Conservation (phyloP, 2,113 vertebrate species). For the Macrotus californicus region DNA sequence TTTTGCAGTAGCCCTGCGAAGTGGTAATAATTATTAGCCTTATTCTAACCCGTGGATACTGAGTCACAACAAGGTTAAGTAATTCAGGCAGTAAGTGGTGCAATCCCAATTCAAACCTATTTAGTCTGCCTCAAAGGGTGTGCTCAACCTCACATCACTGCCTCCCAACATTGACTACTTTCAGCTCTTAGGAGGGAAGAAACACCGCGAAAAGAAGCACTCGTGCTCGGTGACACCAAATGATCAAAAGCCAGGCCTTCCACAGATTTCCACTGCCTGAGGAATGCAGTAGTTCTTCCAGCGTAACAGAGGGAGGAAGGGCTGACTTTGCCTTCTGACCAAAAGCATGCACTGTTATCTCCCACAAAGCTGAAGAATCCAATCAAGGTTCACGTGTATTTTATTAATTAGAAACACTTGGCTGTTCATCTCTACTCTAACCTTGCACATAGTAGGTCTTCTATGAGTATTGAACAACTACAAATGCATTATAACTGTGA, state of each 20-base stretch:
- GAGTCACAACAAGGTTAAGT: constrained; percentile 47
- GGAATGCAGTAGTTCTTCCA: background rate
- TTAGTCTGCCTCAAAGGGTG: constrained; percentile 35
- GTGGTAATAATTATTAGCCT: constrained; percentile 32
- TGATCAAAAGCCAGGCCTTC: background rate
- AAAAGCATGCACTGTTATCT: background rate
- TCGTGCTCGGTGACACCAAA: background rate
- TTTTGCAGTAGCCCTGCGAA: constrained; percentile 6
- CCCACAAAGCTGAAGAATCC: background rate
- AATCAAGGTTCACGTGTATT: background rate
- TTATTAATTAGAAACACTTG: background rate
- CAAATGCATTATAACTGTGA: background rate
- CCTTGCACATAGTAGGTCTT: background rate
- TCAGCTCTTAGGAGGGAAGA: background rate
- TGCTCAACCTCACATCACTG: background rate
- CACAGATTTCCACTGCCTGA: background rate
- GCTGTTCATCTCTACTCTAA: background rate
- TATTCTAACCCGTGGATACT: constrained; percentile 49
- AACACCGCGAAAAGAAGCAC: background rate
- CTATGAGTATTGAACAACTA: background rate
- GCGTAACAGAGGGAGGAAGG: background rate
- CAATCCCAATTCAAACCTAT: background rate
- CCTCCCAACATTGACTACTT: background rate
- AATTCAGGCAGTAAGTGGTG: background rate
- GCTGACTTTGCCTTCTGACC: background rate